Evolutionary conservation across 35 echinoderm and acorn worm genomes (phyloP).

Genomic region (Holothuria glaberrima): DNA sequence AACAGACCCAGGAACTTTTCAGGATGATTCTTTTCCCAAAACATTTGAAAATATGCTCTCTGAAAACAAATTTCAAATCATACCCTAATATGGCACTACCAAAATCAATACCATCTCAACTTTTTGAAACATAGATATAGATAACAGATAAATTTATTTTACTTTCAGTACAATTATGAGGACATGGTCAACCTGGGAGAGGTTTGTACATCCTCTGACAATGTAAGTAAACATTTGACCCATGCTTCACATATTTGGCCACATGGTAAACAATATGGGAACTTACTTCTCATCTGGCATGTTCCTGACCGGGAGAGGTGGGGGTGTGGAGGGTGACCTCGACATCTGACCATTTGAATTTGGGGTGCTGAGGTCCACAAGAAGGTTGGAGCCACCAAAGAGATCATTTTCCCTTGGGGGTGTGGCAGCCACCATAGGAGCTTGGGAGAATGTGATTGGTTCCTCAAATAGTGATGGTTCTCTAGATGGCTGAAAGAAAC

Average conservation of each 20-base stretch:
- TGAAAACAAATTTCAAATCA: too few relatives aligned
- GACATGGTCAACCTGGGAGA: not conserved
- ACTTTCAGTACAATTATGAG: too few relatives aligned
- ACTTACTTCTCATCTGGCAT: constrained; percentile 87
- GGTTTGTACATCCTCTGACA: not conserved
- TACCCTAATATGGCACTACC: too few relatives aligned
- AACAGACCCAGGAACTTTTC: too few relatives aligned
- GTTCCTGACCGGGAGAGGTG: constrained; percentile 54
- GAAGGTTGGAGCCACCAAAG: constrained; percentile 21
- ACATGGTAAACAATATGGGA: not conserved
- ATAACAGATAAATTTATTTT: too few relatives aligned
- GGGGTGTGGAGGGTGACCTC: constrained; percentile 39
- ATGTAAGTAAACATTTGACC: not conserved
- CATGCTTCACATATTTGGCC: not conserved
- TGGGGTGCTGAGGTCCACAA: constrained; percentile 56
- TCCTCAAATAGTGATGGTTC: constrained; percentile 54
- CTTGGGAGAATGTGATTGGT: not conserved
- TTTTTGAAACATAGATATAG: too few relatives aligned
- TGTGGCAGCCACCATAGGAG: not conserved
- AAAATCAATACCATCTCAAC: too few relatives aligned
- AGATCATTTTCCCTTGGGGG: constrained; percentile 47
- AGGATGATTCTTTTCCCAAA: too few relatives aligned
- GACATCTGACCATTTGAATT: constrained; percentile 59
- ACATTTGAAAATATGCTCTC: too few relatives aligned
- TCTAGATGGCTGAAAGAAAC: constrained; percentile 21